Evolutionary conservation across 2,797 vertebrate genomes (phyloP), one percentile per base, ranked within the genome.

Genomic region (Sparidentex hasta): DNA sequence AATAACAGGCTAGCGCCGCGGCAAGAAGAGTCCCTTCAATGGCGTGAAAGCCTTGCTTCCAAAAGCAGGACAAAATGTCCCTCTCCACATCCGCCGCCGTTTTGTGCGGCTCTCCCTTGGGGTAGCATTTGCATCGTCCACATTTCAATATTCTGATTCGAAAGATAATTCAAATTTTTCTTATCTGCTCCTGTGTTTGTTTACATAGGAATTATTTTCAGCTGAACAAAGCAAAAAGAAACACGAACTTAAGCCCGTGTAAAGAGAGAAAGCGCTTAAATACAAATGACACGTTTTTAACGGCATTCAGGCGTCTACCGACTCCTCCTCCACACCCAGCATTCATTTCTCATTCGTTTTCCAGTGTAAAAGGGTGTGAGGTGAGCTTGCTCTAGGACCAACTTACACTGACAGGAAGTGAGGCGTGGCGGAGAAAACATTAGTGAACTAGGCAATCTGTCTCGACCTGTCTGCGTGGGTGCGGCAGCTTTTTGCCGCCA

Each of bases 391-490:
- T 41, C 5, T n/a, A 58, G 56, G 3, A 48, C 17, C 29, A 25
- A 72, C 57, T 65, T 25, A 72, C 29, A 18, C 0, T 48, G 29
- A 72, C 23, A 71, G 73, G 76, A 78, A 61, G 47, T 55, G 25
- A 79, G 89, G 86, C 21, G 65, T 65, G 79, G 74, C 70, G 44
- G 63, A 55, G 58, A 47, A 84, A 82, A 79, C 64, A 83, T 80
- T 38, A 76, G 47, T 25, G 63, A 74, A 63, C 21, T 7, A 43
- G 64, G 27, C 43, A 9, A 73, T 87, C 43, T 82, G 94, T 91
- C 80, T 89, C 8, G 18, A 90, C 93, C 67, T 90, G 93, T 82
- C 64, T 33, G 64, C n/a, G 11, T n/a, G 78, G 93, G 92, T 7
- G 88, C 11, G 83, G 82, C 80, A 21, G 58, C 16, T 11, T 54